Conservation (phyloP, 2,797 vertebrate genomes). For the Chromis chromis region DNA sequence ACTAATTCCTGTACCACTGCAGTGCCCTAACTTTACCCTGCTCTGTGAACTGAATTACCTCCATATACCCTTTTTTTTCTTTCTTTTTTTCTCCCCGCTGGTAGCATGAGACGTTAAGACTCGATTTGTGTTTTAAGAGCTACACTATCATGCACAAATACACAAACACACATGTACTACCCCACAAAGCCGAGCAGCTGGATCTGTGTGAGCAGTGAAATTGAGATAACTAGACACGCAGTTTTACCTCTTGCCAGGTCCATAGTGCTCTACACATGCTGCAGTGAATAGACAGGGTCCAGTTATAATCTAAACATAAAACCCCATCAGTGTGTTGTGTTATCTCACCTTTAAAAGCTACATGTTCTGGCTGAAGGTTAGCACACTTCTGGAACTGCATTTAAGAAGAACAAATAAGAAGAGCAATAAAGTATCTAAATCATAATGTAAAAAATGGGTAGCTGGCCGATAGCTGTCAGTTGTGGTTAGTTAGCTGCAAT, state of each 20-base stretch:
- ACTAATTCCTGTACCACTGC: slow-evolving; percentile 44
- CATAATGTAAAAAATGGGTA: too few relatives aligned
- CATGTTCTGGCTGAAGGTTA: background rate
- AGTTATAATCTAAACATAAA: slow-evolving; percentile 8
- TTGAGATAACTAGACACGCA: slow-evolving; percentile 29
- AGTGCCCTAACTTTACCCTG: slow-evolving; percentile 53
- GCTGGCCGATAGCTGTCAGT: too few relatives aligned
- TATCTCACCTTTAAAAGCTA: too few relatives aligned
- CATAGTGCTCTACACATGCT: background rate
- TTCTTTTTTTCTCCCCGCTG: slow-evolving; percentile 21
- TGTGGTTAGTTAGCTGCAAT: too few relatives aligned
- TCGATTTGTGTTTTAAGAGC: slow-evolving; percentile 51
- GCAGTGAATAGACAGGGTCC: background rate
- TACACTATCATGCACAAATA: slow-evolving; percentile 25
- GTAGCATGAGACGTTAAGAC: slow-evolving; percentile 29
- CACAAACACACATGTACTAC: slow-evolving; percentile 52
- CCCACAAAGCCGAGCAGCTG: slow-evolving; percentile 48
- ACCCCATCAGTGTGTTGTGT: background rate
- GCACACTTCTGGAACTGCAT: background rate
- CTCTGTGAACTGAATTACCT: slow-evolving; percentile 61
- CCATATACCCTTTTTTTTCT: slow-evolving; percentile 2
- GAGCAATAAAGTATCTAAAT: too few relatives aligned
- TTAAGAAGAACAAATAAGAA: background rate
- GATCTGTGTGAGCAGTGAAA: slow-evolving; percentile 44
- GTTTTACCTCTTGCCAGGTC: slow-evolving; percentile 6